Conservation (phyloP, 2,888 invertebrate species). For the Muscina levida region DNA sequence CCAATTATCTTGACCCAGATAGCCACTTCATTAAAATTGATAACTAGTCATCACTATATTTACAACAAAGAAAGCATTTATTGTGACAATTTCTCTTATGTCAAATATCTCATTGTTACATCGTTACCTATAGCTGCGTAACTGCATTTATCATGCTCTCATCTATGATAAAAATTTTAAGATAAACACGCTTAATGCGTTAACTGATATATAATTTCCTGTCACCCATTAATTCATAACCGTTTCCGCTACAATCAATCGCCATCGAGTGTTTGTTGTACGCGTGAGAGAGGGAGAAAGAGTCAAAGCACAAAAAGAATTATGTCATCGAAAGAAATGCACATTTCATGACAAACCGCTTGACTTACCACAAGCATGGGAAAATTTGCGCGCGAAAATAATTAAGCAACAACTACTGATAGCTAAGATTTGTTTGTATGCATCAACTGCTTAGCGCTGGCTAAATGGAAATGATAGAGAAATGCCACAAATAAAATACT, state of each 20-base stretch:
- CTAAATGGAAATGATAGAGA: slow-evolving; percentile 24
- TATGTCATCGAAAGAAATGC: slow-evolving; percentile 42
- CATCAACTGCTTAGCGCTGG: slow-evolving; percentile 14
- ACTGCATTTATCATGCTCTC: too few relatives aligned
- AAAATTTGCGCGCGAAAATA: slow-evolving; percentile 52
- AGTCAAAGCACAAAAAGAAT: slow-evolving; percentile 36
- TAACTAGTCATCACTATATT: too few relatives aligned
- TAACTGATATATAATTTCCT: not conserved
- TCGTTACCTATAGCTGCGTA: too few relatives aligned
- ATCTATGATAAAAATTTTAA: not conserved
- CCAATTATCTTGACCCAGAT: too few relatives aligned
- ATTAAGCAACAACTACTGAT: slow-evolving; percentile 22
- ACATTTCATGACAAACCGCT: not conserved
- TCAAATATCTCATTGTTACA: too few relatives aligned
- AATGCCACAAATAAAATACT: slow-evolving; percentile 44
- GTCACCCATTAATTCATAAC: slow-evolving; percentile 18
- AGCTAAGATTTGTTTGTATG: not conserved
- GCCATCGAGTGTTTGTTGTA: too few relatives aligned
- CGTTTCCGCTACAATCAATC: slow-evolving; percentile 45
- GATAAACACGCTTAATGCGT: not conserved
- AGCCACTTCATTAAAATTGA: too few relatives aligned
- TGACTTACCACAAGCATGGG: slow-evolving; percentile 40
- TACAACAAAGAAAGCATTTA: too few relatives aligned
- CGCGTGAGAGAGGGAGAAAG: too few relatives aligned
- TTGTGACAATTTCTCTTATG: too few relatives aligned